Conservation (phyloP, 2,113 vertebrate genomes). For the Anser cygnoides region DNA sequence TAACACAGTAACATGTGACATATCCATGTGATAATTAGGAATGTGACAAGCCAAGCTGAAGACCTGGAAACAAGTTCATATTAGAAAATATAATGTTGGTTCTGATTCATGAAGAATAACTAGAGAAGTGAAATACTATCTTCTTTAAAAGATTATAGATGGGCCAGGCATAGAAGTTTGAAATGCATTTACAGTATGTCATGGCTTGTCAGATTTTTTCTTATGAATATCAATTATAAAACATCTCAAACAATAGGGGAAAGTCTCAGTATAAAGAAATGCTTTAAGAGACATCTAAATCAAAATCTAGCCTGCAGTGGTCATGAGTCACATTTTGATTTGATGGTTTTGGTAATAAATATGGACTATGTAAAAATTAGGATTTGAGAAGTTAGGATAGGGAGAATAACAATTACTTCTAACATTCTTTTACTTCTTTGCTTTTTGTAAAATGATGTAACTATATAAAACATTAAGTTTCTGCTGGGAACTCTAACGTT, state of each 20-base stretch:
- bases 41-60: conserved; percentile 58
- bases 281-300: conserved; percentile 23
- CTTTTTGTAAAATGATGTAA: background rate
- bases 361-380: background rate
- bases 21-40: background rate
- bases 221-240: conserved; percentile 51
- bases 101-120: background rate
- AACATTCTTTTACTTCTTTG: background rate
- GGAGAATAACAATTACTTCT: background rate
- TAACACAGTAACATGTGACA: background rate
- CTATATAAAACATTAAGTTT: background rate
- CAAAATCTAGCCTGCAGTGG: background rate
- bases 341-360: background rate
- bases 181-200: conserved; percentile 63
- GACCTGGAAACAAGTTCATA: conserved; percentile 56
- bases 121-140: conserved; percentile 35
- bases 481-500: background rate
- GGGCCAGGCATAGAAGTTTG: conserved; percentile 4
- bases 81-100: conserved; percentile 44
- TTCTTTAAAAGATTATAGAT: conserved; percentile 18
- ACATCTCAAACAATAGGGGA: background rate
- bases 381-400: background rate
- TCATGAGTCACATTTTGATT: background rate
- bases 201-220: conserved; percentile 43
- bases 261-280: conserved; percentile 3